Evolutionary conservation across 2,888 invertebrate genomes (phyloP).

Genomic region (Chromoteleia sp.): DNA sequence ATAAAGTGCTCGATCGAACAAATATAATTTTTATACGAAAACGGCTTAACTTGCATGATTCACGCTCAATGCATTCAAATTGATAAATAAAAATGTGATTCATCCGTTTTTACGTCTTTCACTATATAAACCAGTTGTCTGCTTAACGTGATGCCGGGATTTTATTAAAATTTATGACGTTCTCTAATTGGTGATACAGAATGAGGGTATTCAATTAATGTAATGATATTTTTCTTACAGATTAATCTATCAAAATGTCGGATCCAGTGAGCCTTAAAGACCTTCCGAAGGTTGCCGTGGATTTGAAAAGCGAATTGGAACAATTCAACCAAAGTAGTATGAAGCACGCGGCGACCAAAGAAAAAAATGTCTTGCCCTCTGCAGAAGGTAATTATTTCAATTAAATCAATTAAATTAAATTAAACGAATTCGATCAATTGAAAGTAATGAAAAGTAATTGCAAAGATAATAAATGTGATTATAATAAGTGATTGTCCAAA

Average conservation of each 20-base stretch:
- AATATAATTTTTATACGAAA: conserved; percentile 31
- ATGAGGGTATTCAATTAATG: conserved; percentile 2
- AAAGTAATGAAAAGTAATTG: not conserved
- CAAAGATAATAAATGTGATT: not conserved
- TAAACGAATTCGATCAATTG: not conserved
- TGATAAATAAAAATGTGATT: conserved; percentile 47
- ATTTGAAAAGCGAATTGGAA: conserved; percentile 96
- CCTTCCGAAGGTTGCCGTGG: conserved; percentile 94
- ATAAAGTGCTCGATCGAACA: conserved; percentile 26
- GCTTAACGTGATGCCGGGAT: not conserved
- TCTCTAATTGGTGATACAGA: not conserved
- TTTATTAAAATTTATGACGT: too few species aligned
- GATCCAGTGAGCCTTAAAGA: conserved; percentile 92
- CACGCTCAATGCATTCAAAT: conserved; percentile 29
- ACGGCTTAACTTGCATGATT: conserved; percentile 44
- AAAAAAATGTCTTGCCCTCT: conserved; percentile 96
- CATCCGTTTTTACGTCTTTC: conserved; percentile 15
- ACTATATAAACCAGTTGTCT: conserved; percentile 4
- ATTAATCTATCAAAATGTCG: conserved; percentile 80
- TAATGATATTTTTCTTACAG: conserved; percentile 70
- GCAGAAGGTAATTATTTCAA: conserved; percentile 91
- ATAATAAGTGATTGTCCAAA: too few species aligned
- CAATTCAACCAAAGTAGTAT: conserved; percentile 95
- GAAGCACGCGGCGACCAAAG: conserved; percentile 94
- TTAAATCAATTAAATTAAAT: not conserved